phyloP scores from a whole-genome alignment of 2,797 vertebrate genomes.

The Neosalanx taihuensis region DNA sequence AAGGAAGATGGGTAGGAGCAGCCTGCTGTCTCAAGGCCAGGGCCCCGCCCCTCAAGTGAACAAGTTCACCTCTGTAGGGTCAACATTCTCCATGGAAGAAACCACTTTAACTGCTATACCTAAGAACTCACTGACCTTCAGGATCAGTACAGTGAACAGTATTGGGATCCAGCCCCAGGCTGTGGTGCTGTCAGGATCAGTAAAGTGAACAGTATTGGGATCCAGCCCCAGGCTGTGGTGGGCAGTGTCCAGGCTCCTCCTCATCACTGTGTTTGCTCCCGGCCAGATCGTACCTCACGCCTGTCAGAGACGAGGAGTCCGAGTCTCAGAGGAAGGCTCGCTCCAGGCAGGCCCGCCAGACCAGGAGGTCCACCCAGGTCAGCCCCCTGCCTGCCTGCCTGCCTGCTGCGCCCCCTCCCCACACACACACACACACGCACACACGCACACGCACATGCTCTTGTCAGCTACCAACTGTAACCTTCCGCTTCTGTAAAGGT shows the following conservation, averaged over 20 bases:
- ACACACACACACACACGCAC: too few species aligned
- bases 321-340: conserved; percentile 98
- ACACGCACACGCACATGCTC: too few species aligned
- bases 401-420: neutral
- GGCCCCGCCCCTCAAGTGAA: conserved; percentile 22
- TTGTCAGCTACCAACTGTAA: too few species aligned
- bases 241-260: neutral
- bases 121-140: too few species aligned
- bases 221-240: too few species aligned
- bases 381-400: conserved; percentile 13
- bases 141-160: too few species aligned
- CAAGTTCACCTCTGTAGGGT: conserved; percentile 38
- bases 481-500: too few species aligned
- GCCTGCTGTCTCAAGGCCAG: conserved; percentile 43
- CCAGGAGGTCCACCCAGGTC: conserved; percentile 96
- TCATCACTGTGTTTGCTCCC: conserved; percentile 18
- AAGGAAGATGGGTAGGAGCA: conserved; percentile 59
- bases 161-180: too few species aligned
- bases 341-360: conserved; percentile 96
- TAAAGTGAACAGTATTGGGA: too few species aligned
- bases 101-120: neutral
- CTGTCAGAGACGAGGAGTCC: conserved; percentile 96
- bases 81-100: neutral
- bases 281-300: conserved; percentile 95
- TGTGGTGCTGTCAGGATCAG: too few species aligned